Conservation (phyloP, 2,113 vertebrate genomes). For the Anser brachyrhynchus region DNA sequence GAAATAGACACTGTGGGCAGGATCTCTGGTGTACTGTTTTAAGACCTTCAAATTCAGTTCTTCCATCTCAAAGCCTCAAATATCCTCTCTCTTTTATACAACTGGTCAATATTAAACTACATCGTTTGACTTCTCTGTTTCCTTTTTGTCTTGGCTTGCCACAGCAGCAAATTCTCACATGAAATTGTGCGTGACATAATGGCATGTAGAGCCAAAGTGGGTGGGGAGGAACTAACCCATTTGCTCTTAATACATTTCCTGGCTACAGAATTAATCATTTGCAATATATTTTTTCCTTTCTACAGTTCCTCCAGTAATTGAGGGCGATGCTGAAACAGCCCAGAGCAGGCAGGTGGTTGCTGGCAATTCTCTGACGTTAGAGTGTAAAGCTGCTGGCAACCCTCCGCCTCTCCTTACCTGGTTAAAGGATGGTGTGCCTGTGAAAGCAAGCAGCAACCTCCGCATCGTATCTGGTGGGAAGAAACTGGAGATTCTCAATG, state of each 20-base stretch:
- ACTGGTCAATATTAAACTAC: neutral
- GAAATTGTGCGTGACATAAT: neutral
- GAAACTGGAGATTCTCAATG: constrained; percentile 84
- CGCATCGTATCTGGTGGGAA: constrained; percentile 83
- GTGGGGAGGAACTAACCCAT: neutral
- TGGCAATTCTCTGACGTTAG: constrained; percentile 80
- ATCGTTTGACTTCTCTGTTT: neutral
- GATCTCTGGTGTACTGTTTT: neutral
- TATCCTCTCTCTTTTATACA: neutral
- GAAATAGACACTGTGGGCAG: neutral
- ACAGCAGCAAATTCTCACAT: neutral
- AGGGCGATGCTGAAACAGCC: constrained; percentile 73
- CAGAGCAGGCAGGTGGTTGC: constrained; percentile 84
- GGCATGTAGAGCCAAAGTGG: neutral
- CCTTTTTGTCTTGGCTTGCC: neutral
- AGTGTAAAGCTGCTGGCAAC: constrained; percentile 89
- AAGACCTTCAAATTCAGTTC: neutral
- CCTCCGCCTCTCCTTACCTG: constrained; percentile 90
- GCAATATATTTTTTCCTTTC: neutral
- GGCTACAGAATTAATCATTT: neutral
- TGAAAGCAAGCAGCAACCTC: constrained; percentile 78
- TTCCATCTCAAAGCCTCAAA: neutral
- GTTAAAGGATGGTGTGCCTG: constrained; percentile 90
- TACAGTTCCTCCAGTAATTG: constrained; percentile 90
- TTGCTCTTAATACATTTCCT: constrained; percentile 36